Percentiles rank a stretch among this genome's conserved stretches.
These are phyloP conservation scores for Peromyscus nudipes DNA, from an alignment of 2,797 vertebrate genomes.

Conservation along the genomic window DNA sequence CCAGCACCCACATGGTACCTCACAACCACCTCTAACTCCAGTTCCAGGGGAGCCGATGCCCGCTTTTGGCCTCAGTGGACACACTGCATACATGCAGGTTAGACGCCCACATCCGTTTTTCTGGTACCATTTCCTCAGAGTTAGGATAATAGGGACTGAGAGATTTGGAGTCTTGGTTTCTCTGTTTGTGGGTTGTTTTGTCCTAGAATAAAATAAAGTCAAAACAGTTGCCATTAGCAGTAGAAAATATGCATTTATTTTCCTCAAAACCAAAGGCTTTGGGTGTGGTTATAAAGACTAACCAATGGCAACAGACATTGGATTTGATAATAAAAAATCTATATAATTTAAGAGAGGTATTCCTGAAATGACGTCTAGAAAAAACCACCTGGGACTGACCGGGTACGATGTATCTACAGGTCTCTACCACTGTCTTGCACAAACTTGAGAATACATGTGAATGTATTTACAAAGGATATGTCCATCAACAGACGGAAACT, in stretches of 20 bases:
- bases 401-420: conserved; percentile 9
- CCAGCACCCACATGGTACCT: neutral
- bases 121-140: neutral
- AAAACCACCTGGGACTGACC: neutral
- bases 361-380: neutral
- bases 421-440: neutral
- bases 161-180: neutral
- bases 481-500: neutral
- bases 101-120: neutral
- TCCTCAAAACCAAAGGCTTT: conserved; percentile 61
- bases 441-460: conserved; percentile 40
- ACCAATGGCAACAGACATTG: neutral
- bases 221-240: conserved; percentile 29
- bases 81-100: too few relatives aligned
- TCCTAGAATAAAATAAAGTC: conserved; percentile 20
- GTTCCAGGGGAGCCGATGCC: neutral
- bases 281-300: conserved; percentile 32
- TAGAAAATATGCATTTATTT: conserved; percentile 53
- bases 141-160: neutral
- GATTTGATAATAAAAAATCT: conserved; percentile 36
- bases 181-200: conserved; percentile 30
- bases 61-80: neutral
- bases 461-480: conserved; percentile 26
- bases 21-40: neutral
- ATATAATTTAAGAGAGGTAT: conserved; percentile 2